These are phyloP conservation scores for Halichoeres trimaculatus DNA, from an alignment of 2,113 vertebrate genomes.

Conservation along the genomic window DNA sequence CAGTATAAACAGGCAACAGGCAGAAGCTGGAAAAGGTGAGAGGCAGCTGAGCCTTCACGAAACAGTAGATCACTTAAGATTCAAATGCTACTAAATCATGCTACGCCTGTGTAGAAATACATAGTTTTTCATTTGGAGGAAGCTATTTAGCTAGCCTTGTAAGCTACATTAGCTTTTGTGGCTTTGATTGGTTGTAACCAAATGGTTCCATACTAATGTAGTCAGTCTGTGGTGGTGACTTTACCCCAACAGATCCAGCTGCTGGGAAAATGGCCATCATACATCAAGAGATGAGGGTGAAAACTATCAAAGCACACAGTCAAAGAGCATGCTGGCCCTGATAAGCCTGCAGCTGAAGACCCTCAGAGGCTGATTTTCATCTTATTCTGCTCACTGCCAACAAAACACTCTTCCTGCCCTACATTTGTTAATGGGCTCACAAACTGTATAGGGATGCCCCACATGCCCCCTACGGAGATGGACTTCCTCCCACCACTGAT, in stretches of 20 bases:
- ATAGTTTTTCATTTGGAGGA: no score
- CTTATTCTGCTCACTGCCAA: conserved; percentile 17
- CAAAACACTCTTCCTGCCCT: conserved; percentile 44
- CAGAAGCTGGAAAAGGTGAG: no score
- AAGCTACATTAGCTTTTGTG: not conserved
- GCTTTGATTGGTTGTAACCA: not conserved
- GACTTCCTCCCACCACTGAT: conserved; percentile 68
- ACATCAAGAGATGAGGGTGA: not conserved
- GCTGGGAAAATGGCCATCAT: not conserved
- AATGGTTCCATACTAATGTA: no score
- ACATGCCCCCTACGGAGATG: conserved; percentile 58
- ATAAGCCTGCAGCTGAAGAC: conserved; percentile 8
- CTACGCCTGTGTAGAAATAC: no score
- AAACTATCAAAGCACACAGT: not conserved
- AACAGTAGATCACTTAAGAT: no score
- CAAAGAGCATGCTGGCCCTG: not conserved
- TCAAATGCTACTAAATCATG: no score
- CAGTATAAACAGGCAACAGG: no score
- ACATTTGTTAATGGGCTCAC: conserved; percentile 39
- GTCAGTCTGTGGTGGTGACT: no score
- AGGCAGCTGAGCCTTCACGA: no score
- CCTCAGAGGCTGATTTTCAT: conserved; percentile 17
- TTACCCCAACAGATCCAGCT: not conserved
- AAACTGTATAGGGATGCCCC: conserved; percentile 49
- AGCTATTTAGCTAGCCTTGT: not conserved